Percentiles rank a stretch among this genome's conserved stretches.
Evolutionary conservation across 2,797 vertebrate species (phyloP).

Genomic region (Myotis daubentonii): DNA sequence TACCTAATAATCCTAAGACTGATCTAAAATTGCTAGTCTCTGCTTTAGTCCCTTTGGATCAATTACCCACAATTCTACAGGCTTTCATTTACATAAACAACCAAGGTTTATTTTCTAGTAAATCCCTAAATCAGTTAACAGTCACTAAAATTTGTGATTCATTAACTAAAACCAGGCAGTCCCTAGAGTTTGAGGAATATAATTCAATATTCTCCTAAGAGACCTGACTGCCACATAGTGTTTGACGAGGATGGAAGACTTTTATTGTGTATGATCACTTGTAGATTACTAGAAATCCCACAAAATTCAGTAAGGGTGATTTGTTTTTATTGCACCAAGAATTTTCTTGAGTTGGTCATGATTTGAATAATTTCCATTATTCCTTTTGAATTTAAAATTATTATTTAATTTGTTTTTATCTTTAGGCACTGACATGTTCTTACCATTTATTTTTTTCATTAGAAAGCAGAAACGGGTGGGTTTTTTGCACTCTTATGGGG

Average conservation of each 20-base stretch:
- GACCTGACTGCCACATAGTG: neutral
- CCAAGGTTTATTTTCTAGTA: conserved; percentile 10
- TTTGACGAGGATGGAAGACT: neutral
- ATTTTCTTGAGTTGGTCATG: neutral
- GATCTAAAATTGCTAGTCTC: neutral
- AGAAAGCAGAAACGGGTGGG: neutral
- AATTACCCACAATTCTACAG: neutral
- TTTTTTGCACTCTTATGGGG: neutral
- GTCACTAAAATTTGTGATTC: neutral
- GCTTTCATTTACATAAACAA: conserved; percentile 4
- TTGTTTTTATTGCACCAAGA: conserved; percentile 3
- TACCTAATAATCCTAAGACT: neutral
- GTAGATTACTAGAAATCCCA: neutral
- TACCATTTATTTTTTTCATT: neutral
- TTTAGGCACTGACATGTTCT: neutral
- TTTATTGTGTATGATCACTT: neutral
- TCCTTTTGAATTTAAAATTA: conserved; percentile 49
- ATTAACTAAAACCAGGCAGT: neutral
- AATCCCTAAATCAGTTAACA: conserved; percentile 9
- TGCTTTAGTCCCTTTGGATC: neutral
- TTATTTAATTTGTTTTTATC: neutral
- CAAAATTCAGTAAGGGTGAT: neutral
- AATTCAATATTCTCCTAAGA: conserved; percentile 22
- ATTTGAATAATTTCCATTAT: neutral
- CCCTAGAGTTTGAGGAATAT: neutral